Percentiles rank a stretch among this genome's conserved stretches.
phyloP scores from a whole-genome alignment of 2,888 invertebrate genomes.

The Therioaphis trifolii region DNA sequence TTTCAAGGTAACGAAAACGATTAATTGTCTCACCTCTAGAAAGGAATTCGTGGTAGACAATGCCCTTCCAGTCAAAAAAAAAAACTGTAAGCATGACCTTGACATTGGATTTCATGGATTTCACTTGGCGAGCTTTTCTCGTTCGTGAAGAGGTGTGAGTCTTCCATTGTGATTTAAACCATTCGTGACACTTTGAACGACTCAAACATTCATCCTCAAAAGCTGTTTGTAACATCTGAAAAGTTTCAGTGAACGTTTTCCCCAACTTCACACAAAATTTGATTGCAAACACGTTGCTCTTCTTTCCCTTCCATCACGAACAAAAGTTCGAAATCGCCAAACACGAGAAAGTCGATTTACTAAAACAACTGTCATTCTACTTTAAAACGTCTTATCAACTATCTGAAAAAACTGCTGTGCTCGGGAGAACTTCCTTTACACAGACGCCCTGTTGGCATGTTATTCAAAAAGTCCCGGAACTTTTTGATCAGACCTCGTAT shows the following conservation, averaged over 20 bases:
- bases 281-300: constrained; percentile 8
- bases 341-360: not conserved
- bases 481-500: not conserved
- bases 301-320: constrained; percentile 12
- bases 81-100: no score
- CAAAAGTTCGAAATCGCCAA: constrained; percentile 15
- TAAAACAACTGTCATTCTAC: not conserved
- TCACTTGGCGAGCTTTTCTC: no score
- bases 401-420: not conserved
- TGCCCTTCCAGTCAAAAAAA: not conserved
- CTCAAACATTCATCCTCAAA: not conserved
- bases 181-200: not conserved
- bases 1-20: not conserved
- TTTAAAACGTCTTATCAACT: constrained; percentile 3
- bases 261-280: not conserved
- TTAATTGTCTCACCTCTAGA: constrained; percentile 2
- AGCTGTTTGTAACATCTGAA: not conserved
- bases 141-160: no score
- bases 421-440: constrained; percentile 1
- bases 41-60: not conserved
- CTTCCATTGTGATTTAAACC: not conserved
- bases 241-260: not conserved
- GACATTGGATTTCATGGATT: no score
- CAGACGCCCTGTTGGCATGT: not conserved
- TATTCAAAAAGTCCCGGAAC: not conserved